Evolutionary conservation across 2,888 invertebrate genomes (phyloP).

Genomic region (Allophyes oxyacanthae): DNA sequence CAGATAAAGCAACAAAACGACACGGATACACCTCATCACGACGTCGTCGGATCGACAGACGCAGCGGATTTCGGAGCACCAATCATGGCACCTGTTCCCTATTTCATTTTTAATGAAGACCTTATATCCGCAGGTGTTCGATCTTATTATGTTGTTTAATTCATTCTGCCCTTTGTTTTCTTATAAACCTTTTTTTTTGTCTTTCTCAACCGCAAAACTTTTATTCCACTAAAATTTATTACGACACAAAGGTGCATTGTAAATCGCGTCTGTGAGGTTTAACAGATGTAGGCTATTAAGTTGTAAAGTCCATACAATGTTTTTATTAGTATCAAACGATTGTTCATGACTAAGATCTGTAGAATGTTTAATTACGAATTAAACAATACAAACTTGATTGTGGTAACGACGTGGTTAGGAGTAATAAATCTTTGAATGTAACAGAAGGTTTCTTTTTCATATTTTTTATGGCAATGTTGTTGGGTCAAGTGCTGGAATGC

Average conservation of each 20-base stretch:
- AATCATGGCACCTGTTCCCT: constrained; percentile 82
- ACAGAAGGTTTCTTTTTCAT: constrained; percentile 20
- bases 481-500: background rate
- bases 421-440: constrained; percentile 49
- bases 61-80: constrained; percentile 67
- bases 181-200: constrained; percentile 72
- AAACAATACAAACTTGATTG: constrained; percentile 64
- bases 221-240: constrained; percentile 83
- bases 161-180: constrained; percentile 88
- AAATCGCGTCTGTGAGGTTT: constrained; percentile 80
- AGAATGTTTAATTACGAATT: constrained; percentile 69
- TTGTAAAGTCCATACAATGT: constrained; percentile 80
- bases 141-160: constrained; percentile 85
- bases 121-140: constrained; percentile 84
- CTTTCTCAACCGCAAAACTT: constrained; percentile 73
- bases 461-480: constrained; percentile 25
- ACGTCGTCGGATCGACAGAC: constrained; percentile 33
- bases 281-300: constrained; percentile 88
- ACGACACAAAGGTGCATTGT: constrained; percentile 80
- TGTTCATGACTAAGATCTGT: constrained; percentile 64
- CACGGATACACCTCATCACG: constrained; percentile 4
- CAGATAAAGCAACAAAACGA: constrained; percentile 31
- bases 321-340: constrained; percentile 76
- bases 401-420: constrained; percentile 39
- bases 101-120: constrained; percentile 86